Evolutionary conservation across 2,113 vertebrate genomes (phyloP).

Genomic region (Plotosus lineatus): DNA sequence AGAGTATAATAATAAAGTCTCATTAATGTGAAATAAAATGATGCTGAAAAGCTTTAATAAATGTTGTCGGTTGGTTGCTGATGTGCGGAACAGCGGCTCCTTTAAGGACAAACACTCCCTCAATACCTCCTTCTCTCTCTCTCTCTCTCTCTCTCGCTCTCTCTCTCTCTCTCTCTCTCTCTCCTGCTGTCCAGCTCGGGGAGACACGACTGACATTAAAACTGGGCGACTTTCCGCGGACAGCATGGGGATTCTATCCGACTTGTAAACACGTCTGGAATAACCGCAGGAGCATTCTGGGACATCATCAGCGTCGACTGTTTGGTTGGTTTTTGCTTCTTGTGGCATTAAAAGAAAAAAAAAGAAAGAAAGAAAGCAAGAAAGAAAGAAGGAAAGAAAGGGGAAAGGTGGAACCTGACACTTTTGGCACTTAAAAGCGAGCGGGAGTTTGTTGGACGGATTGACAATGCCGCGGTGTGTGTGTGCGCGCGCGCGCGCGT

Average conservation of each 20-base stretch:
- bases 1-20: background rate
- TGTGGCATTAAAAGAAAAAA: background rate
- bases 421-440: constrained; percentile 8
- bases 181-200: constrained; percentile 61
- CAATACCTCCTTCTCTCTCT: constrained; percentile 25
- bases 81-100: constrained; percentile 64
- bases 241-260: constrained; percentile 25
- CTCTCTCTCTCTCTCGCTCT: constrained; percentile 56
- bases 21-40: background rate
- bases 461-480: constrained; percentile 32
- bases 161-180: constrained; percentile 22
- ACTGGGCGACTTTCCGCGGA: constrained; percentile 61
- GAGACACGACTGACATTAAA: constrained; percentile 64
- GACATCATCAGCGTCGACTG: constrained; percentile 3
- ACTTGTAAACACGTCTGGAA: constrained; percentile 9
- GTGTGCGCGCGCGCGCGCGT: too few species aligned
- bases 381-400: background rate
- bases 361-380: background rate
- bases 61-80: background rate
- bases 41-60: background rate
- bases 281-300: background rate
- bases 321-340: constrained; percentile 20
- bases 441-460: constrained; percentile 21
- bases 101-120: constrained; percentile 72
- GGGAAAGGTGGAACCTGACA: background rate